phyloP scores from a whole-genome alignment of 2,113 vertebrate species.

The Phycodurus eques region DNA sequence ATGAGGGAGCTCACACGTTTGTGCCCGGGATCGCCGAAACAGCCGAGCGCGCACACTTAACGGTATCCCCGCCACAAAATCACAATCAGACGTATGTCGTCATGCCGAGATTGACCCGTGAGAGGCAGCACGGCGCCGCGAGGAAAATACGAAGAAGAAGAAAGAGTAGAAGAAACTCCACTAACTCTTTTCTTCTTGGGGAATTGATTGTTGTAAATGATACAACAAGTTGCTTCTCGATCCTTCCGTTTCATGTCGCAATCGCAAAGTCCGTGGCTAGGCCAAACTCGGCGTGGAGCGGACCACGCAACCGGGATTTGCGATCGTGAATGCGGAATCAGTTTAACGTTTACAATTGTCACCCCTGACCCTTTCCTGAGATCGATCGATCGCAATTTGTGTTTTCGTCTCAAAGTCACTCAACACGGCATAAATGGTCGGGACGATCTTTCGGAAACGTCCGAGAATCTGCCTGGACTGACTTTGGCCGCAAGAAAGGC shows the following conservation, averaged over 20 bases:
- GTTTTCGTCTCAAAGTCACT: background rate
- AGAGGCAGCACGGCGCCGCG: too few relatives aligned
- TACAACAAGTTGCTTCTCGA: background rate
- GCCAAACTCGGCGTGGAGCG: background rate
- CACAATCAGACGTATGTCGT: too few relatives aligned
- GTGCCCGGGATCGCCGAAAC: too few relatives aligned
- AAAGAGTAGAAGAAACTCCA: background rate
- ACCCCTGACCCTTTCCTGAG: background rate
- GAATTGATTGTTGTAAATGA: too few relatives aligned
- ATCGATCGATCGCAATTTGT: background rate
- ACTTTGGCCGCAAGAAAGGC: background rate
- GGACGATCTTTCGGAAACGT: background rate
- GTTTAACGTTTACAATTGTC: background rate
- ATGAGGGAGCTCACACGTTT: too few relatives aligned
- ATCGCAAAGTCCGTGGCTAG: background rate
- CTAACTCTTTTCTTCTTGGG: background rate
- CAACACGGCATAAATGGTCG: background rate
- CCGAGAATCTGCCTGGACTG: background rate
- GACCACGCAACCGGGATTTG: background rate
- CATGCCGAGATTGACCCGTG: too few relatives aligned
- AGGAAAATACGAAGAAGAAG: background rate
- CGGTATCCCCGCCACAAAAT: too few relatives aligned
- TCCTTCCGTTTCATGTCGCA: background rate
- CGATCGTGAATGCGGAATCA: background rate
- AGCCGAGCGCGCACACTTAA: too few relatives aligned